Base-by-base conservation (phyloP, 2,113 vertebrate species). In the Seriola quinqueradiata region DNA sequence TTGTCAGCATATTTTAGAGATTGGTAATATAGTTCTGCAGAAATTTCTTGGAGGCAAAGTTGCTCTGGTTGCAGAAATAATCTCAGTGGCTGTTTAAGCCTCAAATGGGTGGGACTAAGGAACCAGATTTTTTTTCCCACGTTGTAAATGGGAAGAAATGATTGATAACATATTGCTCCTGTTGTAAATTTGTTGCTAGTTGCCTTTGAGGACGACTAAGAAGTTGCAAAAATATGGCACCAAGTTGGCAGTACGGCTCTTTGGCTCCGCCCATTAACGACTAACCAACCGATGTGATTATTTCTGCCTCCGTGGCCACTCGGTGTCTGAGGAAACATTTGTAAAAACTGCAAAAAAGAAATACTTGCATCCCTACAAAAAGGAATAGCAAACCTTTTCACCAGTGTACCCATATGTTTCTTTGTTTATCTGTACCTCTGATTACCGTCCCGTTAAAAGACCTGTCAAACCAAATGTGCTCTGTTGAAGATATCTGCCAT, bases 371-470 rank as follows among this genome's bases (percentile, higher is more conserved):
- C 67, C 57, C 8, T 7, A 52, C 14, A 42, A 34, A 34, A n/a
- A 40, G 65, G 40, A 46, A 58, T 2, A 32, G 19, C 34, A 60
- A 46, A 38, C 8, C 54, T 72, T 44, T 55, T 50, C 1, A 74
- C 63, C 59, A 54, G 44, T n/a, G 58, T 14, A 17, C 50, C 55
- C 50, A 75, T 50, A 46, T 72, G 48, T 70, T 44, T 67, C n/a
- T 64, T 72, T 67, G 48, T 61, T 28, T 83, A 11, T 42, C 9
- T 42, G 52, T 58, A 70, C 75, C 71, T 36, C n/a, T n/a, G 9
- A 13, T 58, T 14, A 6, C 58, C 54, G 59, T 21, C 7, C 36
- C n/a, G 4, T 63, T 72, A 13, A 60, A 28, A 74, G 57, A 48
- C 21, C 46, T 1, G 21, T 38, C 12, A 1, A 50, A 50, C 4